Evolutionary conservation across 2,797 vertebrate genomes (phyloP).

Genomic region (Enoplosus armatus): DNA sequence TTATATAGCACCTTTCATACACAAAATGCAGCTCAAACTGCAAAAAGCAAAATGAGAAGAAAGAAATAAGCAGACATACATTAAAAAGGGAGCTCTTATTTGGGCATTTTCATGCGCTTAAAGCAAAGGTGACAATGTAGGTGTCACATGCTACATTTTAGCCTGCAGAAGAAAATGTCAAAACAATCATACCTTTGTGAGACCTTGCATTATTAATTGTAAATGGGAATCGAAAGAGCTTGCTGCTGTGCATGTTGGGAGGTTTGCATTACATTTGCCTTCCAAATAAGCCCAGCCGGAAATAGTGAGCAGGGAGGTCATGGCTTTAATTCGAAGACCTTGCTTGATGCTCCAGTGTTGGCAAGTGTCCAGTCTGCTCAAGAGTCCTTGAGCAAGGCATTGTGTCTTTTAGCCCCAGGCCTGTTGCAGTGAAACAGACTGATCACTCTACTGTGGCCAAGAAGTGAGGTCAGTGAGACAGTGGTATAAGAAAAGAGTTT

Average conservation of each 20-base stretch:
- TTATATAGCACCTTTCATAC: neutral
- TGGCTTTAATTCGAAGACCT: neutral
- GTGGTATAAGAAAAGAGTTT: neutral
- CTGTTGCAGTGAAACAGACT: neutral
- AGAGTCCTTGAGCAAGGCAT: neutral
- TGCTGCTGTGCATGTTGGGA: neutral
- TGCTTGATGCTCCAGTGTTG: neutral
- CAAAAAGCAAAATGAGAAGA: neutral
- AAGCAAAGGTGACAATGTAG: neutral
- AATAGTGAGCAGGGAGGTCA: constrained; percentile 10
- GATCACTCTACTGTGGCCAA: neutral
- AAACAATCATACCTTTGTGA: neutral
- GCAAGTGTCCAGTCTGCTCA: neutral
- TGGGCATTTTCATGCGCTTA: neutral
- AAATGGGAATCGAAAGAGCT: neutral
- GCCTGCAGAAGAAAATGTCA: neutral
- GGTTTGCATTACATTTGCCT: constrained; percentile 63
- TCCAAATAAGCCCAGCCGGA: constrained; percentile 35
- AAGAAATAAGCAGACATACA: neutral
- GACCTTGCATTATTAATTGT: neutral
- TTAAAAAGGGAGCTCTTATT: neutral
- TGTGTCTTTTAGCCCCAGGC: neutral
- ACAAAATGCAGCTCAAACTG: neutral
- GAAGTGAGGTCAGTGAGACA: neutral
- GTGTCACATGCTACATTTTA: neutral